Conservation (phyloP, 2,888 invertebrate species). For the Tipula unca region DNA sequence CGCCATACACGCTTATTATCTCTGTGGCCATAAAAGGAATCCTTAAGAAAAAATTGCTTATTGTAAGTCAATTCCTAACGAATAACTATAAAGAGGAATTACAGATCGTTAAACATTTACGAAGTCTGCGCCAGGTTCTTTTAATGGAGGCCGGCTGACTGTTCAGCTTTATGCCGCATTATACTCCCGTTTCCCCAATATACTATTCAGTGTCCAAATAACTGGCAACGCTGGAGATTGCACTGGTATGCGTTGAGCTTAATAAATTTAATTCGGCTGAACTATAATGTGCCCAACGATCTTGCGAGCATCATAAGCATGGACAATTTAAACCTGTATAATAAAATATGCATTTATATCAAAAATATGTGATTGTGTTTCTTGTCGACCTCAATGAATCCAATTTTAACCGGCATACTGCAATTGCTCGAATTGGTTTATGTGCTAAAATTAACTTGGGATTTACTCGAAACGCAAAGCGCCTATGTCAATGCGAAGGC, state of each 20-base stretch:
- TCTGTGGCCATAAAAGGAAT: neutral
- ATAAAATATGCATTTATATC: constrained; percentile 40
- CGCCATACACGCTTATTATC: neutral
- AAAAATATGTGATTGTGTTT: constrained; percentile 35
- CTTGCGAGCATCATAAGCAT: constrained; percentile 33
- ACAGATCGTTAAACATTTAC: constrained; percentile 41
- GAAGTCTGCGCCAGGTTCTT: constrained; percentile 44
- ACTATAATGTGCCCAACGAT: constrained; percentile 32
- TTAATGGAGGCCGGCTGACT: constrained; percentile 47
- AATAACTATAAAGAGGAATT: constrained; percentile 44
- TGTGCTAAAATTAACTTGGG: constrained; percentile 38
- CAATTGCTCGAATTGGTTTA: constrained; percentile 36
- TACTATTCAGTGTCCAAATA: constrained; percentile 33
- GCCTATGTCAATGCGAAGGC: neutral
- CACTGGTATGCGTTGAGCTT: constrained; percentile 33
- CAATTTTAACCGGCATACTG: constrained; percentile 19
- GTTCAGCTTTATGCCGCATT: constrained; percentile 43
- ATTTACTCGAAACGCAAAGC: constrained; percentile 20
- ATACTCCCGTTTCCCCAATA: constrained; percentile 39
- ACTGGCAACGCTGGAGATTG: constrained; percentile 29
- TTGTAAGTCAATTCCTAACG: constrained; percentile 44
- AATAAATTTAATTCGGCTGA: constrained; percentile 33
- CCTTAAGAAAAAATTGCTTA: constrained; percentile 30
- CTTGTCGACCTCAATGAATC: constrained; percentile 15
- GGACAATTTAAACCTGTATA: constrained; percentile 33